Evolutionary conservation across 2,113 vertebrate species (phyloP).

Genomic region (Tilapia sparmanii): DNA sequence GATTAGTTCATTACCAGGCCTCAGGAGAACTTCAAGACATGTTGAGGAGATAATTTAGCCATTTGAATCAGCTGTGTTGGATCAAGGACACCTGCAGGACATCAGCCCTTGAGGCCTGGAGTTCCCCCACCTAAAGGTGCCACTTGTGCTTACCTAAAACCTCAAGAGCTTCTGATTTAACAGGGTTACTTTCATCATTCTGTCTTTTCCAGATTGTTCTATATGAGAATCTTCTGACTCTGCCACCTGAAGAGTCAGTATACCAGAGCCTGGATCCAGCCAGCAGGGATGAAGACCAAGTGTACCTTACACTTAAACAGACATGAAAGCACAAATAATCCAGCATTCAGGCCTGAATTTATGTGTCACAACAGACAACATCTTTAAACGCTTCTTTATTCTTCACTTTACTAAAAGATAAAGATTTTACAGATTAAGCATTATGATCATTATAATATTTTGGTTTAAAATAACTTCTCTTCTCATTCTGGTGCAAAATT

Average conservation of each 20-base stretch:
- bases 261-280: not conserved
- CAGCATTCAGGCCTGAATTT: not conserved
- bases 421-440: not conserved
- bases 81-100: not conserved
- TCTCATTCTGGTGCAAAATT: not conserved
- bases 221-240: accelerated
- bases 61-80: too few relatives aligned
- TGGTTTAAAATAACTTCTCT: not conserved
- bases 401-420: not conserved
- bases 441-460: not conserved
- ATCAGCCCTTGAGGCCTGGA: not conserved
- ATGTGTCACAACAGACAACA: not conserved
- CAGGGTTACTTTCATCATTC: not conserved
- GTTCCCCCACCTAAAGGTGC: not conserved
- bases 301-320: not conserved
- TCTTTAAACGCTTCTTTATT: accelerated
- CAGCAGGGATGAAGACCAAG: not conserved
- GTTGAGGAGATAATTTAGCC: not conserved
- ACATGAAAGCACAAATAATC: not conserved
- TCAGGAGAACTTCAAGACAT: not conserved
- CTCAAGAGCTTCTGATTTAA: not conserved
- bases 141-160: not conserved
- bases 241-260: not conserved
- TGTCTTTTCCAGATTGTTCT: not conserved
- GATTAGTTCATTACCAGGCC: not conserved